Evolutionary conservation across 2,113 vertebrate genomes (phyloP).

Genomic region (Phasianus colchicus): DNA sequence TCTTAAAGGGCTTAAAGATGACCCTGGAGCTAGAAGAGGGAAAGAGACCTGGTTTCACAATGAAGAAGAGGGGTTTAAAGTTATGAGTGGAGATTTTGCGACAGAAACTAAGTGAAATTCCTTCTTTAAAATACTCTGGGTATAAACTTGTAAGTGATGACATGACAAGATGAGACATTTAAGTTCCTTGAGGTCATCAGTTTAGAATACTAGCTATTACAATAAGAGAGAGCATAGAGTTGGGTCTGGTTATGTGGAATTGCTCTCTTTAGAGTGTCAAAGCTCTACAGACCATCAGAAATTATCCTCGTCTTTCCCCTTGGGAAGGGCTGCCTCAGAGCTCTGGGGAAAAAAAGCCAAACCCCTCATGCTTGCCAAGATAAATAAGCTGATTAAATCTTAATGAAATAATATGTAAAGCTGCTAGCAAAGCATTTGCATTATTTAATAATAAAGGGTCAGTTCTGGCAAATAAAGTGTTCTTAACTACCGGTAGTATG

Average conservation of each 20-base stretch:
- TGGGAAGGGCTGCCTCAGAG: not conserved
- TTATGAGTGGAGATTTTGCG: not conserved
- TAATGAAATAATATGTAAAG: constrained; percentile 23
- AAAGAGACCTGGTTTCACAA: not conserved
- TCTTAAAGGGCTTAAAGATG: constrained; percentile 84
- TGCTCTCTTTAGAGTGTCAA: not conserved
- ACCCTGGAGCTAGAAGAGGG: constrained; percentile 74
- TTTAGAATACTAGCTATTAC: not conserved
- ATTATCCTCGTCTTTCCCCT: constrained; percentile 21
- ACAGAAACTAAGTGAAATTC: not conserved
- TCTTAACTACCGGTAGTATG: not conserved
- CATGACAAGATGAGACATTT: not conserved
- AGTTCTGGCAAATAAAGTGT: constrained; percentile 15
- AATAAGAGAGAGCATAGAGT: not conserved
- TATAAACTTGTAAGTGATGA: not conserved
- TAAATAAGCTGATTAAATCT: constrained; percentile 58
- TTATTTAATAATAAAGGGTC: not conserved
- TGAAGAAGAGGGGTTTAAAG: constrained; percentile 12
- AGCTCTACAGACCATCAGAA: not conserved
- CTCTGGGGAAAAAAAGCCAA: constrained; percentile 24
- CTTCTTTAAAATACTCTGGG: not conserved
- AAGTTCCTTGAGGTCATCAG: not conserved
- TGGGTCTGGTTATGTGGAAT: not conserved
- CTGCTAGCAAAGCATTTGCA: constrained; percentile 33
- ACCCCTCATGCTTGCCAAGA: not conserved